phyloP scores from a whole-genome alignment of 2,113 vertebrate genomes.

The Colinus virginianus region DNA sequence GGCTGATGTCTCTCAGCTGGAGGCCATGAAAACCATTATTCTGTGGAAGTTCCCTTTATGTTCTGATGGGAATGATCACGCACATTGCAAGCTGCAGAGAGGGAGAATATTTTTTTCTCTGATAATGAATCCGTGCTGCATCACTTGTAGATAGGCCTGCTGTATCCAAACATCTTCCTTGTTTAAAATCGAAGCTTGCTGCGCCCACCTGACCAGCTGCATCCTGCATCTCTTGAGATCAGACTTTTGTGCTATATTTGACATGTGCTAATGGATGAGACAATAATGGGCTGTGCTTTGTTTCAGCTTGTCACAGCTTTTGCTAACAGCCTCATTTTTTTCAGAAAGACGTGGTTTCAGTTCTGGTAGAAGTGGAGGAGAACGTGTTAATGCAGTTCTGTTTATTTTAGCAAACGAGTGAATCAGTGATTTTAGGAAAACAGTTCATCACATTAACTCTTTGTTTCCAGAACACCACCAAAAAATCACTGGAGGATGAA shows the following conservation, averaged over 20 bases:
- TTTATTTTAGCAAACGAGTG: conserved; percentile 44
- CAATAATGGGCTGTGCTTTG: neutral
- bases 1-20: neutral
- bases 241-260: conserved; percentile 10
- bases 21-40: neutral
- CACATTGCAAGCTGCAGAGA: neutral
- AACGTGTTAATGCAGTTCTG: conserved; percentile 41
- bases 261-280: neutral
- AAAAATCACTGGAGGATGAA: neutral
- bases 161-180: neutral
- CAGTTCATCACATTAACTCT: conserved; percentile 25
- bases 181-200: neutral
- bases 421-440: conserved; percentile 34
- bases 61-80: neutral
- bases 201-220: neutral
- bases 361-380: neutral
- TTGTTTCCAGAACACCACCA: neutral
- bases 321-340: conserved; percentile 1
- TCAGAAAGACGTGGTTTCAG: neutral
- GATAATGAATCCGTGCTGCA: neutral
- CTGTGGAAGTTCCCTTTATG: neutral
- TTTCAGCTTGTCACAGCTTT: conserved; percentile 38
- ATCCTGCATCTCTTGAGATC: neutral
- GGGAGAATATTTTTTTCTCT: neutral
- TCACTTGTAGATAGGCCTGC: neutral